These are phyloP conservation scores for Gambusia yucatana DNA, from an alignment of 2,797 vertebrate genomes.

Conservation along the genomic window DNA sequence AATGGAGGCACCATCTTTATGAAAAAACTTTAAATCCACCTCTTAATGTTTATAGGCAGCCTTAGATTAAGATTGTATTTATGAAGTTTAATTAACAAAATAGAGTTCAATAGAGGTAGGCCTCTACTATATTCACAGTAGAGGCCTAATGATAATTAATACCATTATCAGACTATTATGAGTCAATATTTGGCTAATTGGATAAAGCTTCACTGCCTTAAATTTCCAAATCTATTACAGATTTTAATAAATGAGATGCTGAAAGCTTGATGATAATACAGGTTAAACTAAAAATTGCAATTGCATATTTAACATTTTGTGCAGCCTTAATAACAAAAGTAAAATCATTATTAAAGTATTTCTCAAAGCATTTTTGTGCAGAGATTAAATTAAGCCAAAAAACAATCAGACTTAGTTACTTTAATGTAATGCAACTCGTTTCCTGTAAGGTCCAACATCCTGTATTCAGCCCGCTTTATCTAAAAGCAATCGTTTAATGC, in stretches of 20 bases:
- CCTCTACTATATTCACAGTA: not conserved
- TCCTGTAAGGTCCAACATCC: not conserved
- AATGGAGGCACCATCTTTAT: not conserved
- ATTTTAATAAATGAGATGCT: not conserved
- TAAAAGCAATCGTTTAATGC: not conserved
- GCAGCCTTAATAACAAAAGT: not conserved
- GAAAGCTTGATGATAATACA: not conserved
- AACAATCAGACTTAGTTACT: not conserved
- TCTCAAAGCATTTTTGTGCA: not conserved
- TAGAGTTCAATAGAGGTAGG: not conserved
- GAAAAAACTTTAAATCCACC: not conserved
- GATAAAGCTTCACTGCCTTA: not conserved
- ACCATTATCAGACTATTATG: not conserved
- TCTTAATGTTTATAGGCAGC: not conserved
- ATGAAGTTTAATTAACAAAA: slow-evolving; percentile 11
- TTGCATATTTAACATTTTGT: not conserved
- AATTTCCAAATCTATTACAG: not conserved
- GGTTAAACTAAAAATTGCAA: not conserved
- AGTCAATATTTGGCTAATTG: slow-evolving; percentile 1
- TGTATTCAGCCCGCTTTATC: not conserved
- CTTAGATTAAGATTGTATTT: slow-evolving; percentile 1
- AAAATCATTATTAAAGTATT: not conserved
- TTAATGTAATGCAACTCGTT: slow-evolving; percentile 18
- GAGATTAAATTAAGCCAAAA: not conserved
- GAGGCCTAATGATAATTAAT: no score